Evolutionary conservation across 2,888 invertebrate species (phyloP).

Genomic region (Zelleria hepariella): DNA sequence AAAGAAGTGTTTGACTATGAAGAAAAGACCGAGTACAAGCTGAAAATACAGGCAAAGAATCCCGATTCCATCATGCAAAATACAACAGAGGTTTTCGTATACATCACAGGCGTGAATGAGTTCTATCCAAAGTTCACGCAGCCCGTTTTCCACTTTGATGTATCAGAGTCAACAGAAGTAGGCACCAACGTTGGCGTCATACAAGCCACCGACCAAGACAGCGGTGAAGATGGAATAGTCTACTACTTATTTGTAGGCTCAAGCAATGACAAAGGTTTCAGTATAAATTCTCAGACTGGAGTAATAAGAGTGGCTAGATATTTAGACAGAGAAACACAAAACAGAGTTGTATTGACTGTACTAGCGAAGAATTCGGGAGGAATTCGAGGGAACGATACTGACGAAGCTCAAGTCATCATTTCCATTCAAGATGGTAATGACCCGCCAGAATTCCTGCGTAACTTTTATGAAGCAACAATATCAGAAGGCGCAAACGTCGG

Average conservation of each 20-base stretch:
- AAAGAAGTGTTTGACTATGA: slow-evolving; percentile 89
- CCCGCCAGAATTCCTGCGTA: slow-evolving; percentile 91
- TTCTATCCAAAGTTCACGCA: slow-evolving; percentile 90
- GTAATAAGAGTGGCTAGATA: slow-evolving; percentile 86
- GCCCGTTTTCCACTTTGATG: slow-evolving; percentile 92
- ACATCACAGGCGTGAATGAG: slow-evolving; percentile 89
- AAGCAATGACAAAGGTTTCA: slow-evolving; percentile 92
- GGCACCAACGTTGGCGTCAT: slow-evolving; percentile 89
- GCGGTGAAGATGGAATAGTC: slow-evolving; percentile 88
- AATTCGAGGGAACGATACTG: slow-evolving; percentile 94
- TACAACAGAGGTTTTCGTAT: slow-evolving; percentile 78
- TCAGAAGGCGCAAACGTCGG: slow-evolving; percentile 85
- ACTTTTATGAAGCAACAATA: slow-evolving; percentile 82
- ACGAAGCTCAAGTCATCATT: slow-evolving; percentile 94
- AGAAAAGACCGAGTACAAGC: slow-evolving; percentile 79
- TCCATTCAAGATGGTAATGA: slow-evolving; percentile 97
- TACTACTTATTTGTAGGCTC: slow-evolving; percentile 94
- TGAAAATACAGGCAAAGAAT: slow-evolving; percentile 88
- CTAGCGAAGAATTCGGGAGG: slow-evolving; percentile 96
- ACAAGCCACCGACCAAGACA: slow-evolving; percentile 91
- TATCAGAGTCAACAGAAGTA: slow-evolving; percentile 91
- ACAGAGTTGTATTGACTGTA: slow-evolving; percentile 89
- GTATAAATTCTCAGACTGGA: slow-evolving; percentile 87
- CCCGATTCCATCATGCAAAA: slow-evolving; percentile 87
- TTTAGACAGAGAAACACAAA: slow-evolving; percentile 90